phyloP scores from a whole-genome alignment of 1,140 invertebrate genomes.

The Tyrophagus putrescentiae region DNA sequence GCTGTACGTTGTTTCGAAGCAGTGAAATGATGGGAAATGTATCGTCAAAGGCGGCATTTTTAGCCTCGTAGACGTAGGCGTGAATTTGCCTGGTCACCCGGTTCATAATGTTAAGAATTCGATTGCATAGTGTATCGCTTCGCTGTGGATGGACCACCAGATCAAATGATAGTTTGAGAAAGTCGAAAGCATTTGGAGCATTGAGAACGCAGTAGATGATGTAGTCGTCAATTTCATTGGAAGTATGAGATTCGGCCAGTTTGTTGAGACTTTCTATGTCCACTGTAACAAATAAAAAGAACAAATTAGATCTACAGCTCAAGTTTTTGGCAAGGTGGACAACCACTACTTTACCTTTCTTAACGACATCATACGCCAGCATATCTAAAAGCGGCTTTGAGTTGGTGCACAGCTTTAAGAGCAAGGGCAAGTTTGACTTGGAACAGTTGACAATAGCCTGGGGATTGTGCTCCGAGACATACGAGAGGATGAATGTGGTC shows the following conservation, averaged over 20 bases:
- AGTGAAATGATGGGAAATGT: slow-evolving; percentile 16
- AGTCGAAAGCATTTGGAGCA: slow-evolving; percentile 20
- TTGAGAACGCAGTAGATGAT: slow-evolving; percentile 20
- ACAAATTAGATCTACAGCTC: slow-evolving; percentile 11
- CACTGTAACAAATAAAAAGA: slow-evolving; percentile 17
- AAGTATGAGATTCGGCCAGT: not conserved
- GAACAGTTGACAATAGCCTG: slow-evolving; percentile 21
- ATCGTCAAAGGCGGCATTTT: not conserved
- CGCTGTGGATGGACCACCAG: slow-evolving; percentile 3
- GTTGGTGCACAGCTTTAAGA: slow-evolving; percentile 20
- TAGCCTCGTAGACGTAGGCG: slow-evolving; percentile 5
- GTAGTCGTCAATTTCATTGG: slow-evolving; percentile 11
- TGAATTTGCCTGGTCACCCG: slow-evolving; percentile 18
- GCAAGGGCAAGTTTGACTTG: slow-evolving; percentile 19
- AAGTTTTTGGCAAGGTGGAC: not conserved
- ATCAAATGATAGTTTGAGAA: slow-evolving; percentile 18
- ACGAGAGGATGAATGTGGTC: slow-evolving; percentile 18
- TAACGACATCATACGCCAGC: slow-evolving; percentile 8
- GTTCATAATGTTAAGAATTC: slow-evolving; percentile 12
- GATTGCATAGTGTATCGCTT: not conserved
- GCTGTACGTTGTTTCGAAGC: slow-evolving; percentile 11
- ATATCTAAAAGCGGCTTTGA: slow-evolving; percentile 20
- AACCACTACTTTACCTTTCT: slow-evolving; percentile 14
- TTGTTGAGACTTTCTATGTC: slow-evolving; percentile 20
- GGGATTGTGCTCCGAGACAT: slow-evolving; percentile 23